Percentiles rank a stretch among this genome's conserved stretches.
Evolutionary conservation across 1,140 invertebrate species (phyloP).

Genomic region (Arion vulgaris): DNA sequence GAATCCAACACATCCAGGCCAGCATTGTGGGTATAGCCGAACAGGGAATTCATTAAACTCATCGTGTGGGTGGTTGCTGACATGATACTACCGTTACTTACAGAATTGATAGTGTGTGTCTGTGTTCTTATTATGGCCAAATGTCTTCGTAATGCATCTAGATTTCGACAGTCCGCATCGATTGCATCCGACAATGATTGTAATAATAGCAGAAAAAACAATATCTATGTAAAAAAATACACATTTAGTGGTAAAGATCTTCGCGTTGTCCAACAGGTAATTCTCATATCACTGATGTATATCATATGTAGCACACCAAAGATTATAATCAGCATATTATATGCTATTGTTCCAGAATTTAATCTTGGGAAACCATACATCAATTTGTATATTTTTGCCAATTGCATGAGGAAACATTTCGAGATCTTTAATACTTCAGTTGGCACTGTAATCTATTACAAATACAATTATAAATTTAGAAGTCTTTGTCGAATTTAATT

Average conservation of each 20-base stretch:
- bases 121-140: not conserved
- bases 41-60: not conserved
- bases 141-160: not conserved
- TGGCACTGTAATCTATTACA: not conserved
- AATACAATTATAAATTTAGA: not conserved
- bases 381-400: not conserved
- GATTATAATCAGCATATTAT: not conserved
- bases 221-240: not conserved
- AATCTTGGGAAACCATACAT: not conserved
- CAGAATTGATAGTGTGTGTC: not conserved
- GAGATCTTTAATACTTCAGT: not conserved
- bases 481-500: too few species aligned
- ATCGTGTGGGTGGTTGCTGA: not conserved
- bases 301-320: slow-evolving; percentile 2
- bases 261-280: not conserved
- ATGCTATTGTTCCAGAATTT: not conserved
- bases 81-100: not conserved
- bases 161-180: not conserved
- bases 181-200: too few species aligned
- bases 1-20: not conserved
- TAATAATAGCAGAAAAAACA: not conserved
- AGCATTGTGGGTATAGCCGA: not conserved
- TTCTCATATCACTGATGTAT: not conserved
- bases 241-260: not conserved
- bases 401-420: not conserved